These are phyloP conservation scores for Unio delphinus DNA, from an alignment of 2,888 invertebrate genomes.

Conservation along the genomic window DNA sequence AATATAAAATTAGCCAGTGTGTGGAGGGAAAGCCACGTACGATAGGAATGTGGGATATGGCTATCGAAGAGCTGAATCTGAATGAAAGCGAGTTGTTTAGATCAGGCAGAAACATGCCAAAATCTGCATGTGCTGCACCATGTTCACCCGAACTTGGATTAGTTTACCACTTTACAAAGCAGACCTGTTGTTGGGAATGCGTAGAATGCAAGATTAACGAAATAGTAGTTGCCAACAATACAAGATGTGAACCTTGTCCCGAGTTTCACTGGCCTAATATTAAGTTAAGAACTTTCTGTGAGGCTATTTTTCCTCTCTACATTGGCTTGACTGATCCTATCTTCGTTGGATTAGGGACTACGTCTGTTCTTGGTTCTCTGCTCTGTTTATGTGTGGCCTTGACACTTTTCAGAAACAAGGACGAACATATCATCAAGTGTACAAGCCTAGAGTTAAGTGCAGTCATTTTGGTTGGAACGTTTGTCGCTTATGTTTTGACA, in stretches of 20 bases:
- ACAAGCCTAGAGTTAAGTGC: conserved; percentile 62
- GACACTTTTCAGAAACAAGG: conserved; percentile 36
- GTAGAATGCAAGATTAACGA: conserved; percentile 57
- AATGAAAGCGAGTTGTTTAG: conserved; percentile 10
- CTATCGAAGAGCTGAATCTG: conserved; percentile 35
- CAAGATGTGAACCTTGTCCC: conserved; percentile 51
- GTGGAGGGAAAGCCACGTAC: conserved; percentile 11
- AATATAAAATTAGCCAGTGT: conserved; percentile 56
- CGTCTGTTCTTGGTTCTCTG: conserved; percentile 32
- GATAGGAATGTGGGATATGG: conserved; percentile 56
- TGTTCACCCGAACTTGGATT: conserved; percentile 37
- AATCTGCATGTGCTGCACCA: conserved; percentile 40
- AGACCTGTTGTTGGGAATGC: conserved; percentile 64
- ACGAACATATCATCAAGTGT: conserved; percentile 63
- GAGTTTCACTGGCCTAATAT: conserved; percentile 41
- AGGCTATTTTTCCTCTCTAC: conserved; percentile 26
- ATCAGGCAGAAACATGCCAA: conserved; percentile 14
- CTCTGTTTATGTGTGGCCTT: conserved; percentile 30
- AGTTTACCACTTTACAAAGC: conserved; percentile 54
- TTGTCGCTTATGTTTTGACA: conserved; percentile 53
- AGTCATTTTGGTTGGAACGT: conserved; percentile 58
- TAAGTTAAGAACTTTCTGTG: conserved; percentile 23
- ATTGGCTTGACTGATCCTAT: conserved; percentile 28
- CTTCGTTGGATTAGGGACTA: conserved; percentile 35
- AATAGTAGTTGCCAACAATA: conserved; percentile 46